phyloP scores from a whole-genome alignment of 2,113 vertebrate genomes.

The Aleadryas rufinucha region DNA sequence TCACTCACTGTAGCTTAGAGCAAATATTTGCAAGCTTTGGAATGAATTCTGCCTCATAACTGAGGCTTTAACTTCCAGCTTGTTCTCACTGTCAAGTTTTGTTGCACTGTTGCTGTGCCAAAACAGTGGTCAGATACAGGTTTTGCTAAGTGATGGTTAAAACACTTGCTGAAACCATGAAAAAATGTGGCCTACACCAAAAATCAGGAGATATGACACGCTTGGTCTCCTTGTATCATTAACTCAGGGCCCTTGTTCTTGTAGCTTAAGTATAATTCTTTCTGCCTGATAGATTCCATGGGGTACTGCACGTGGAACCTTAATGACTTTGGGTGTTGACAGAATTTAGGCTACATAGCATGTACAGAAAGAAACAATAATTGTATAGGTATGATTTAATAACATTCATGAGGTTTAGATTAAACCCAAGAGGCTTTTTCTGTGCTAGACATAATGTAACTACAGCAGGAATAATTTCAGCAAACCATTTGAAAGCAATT shows the following conservation, averaged over 20 bases:
- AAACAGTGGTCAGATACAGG: accelerated
- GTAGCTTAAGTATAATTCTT: background rate
- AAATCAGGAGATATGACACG: background rate
- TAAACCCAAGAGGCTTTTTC: background rate
- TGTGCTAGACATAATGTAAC: background rate
- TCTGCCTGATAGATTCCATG: background rate
- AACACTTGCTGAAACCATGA: background rate
- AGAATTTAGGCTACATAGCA: background rate
- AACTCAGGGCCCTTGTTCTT: background rate
- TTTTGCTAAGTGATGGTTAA: background rate
- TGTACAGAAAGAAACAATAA: background rate
- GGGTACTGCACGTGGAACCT: accelerated
- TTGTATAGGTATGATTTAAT: background rate
- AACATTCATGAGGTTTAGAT: background rate
- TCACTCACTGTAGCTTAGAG: background rate
- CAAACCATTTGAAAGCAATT: background rate
- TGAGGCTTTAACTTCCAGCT: background rate
- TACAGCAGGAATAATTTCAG: background rate
- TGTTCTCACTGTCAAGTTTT: background rate
- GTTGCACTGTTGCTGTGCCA: background rate
- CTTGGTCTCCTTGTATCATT: background rate
- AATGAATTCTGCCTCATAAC: background rate
- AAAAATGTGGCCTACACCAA: background rate
- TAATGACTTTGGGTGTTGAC: background rate
- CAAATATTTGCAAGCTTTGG: background rate